Percentiles rank a stretch among this genome's conserved stretches.
phyloP scores from a whole-genome alignment of 1,140 invertebrate species.

The Leptinotarsa lineolata region DNA sequence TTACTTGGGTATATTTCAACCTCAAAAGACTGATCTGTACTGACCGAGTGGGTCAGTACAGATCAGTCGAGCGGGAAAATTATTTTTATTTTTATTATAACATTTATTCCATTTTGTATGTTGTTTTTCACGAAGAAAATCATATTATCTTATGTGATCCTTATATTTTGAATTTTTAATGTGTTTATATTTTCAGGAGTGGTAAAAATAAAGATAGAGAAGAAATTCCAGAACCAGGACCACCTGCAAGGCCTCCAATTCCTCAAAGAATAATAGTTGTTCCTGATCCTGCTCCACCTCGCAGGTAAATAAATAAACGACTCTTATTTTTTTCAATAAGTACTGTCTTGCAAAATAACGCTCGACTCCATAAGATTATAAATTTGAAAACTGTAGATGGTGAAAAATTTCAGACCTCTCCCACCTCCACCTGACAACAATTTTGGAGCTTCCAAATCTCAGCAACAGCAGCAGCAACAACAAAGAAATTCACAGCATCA shows the following conservation, averaged over 20 bases:
- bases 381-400: neutral
- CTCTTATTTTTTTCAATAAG: neutral
- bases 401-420: conserved; percentile 50
- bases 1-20: too few relatives aligned
- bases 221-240: conserved; percentile 75
- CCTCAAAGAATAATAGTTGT: conserved; percentile 83
- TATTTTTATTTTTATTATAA: too few relatives aligned
- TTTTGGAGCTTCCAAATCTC: conserved; percentile 49
- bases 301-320: conserved; percentile 42
- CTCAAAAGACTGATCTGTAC: too few relatives aligned
- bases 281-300: conserved; percentile 34
- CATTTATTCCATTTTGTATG: neutral
- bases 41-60: too few relatives aligned
- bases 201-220: conserved; percentile 52
- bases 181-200: conserved; percentile 35
- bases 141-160: neutral
- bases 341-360: too few relatives aligned
- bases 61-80: too few relatives aligned
- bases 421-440: conserved; percentile 55
- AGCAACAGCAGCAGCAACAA: conserved; percentile 70
- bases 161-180: neutral
- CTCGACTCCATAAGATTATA: neutral
- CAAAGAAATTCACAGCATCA: conserved; percentile 76
- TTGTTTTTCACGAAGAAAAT: neutral
- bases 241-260: conserved; percentile 81